Conservation (phyloP, 1,140 invertebrate genomes). For the Lutraria rhynchaena region DNA sequence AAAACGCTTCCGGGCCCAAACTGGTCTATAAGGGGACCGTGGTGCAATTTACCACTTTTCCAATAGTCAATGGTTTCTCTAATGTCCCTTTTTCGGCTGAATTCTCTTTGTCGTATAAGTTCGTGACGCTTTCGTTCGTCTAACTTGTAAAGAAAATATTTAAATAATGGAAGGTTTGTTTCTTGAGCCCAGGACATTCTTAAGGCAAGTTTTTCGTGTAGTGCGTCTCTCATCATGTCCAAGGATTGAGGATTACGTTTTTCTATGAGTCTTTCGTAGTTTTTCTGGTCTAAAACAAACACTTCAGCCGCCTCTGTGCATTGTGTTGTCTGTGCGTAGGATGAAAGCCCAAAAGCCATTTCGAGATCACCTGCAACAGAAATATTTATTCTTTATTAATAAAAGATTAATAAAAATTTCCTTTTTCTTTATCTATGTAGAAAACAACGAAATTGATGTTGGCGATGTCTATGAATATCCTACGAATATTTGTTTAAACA, state of each 20-base stretch:
- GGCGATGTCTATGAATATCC: too few species aligned
- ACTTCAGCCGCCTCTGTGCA: constrained; percentile 76
- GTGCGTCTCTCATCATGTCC: constrained; percentile 70
- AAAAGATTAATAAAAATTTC: too few species aligned
- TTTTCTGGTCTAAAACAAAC: constrained; percentile 75
- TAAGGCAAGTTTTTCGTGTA: constrained; percentile 70
- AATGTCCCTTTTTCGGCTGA: constrained; percentile 22
- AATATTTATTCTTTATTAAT: too few species aligned
- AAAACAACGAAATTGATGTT: too few species aligned
- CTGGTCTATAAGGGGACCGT: constrained; percentile 75
- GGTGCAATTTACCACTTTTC: constrained; percentile 64
- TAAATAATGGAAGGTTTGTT: constrained; percentile 66
- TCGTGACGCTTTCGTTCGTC: constrained; percentile 66
- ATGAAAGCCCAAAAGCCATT: constrained; percentile 73
- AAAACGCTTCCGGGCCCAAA: constrained; percentile 79
- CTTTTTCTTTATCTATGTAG: too few species aligned
- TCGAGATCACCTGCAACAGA: constrained; percentile 76
- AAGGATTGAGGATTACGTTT: constrained; percentile 75
- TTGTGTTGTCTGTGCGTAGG: constrained; percentile 73
- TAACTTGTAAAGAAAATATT: constrained; percentile 68
- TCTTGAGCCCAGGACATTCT: constrained; percentile 65
- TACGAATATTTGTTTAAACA: too few species aligned
- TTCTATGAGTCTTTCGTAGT: constrained; percentile 79
- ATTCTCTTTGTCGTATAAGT: constrained; percentile 40
- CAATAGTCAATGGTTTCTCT: constrained; percentile 34